Evolutionary conservation across 2,888 invertebrate species (phyloP).

Genomic region (Syrista parreyssii): DNA sequence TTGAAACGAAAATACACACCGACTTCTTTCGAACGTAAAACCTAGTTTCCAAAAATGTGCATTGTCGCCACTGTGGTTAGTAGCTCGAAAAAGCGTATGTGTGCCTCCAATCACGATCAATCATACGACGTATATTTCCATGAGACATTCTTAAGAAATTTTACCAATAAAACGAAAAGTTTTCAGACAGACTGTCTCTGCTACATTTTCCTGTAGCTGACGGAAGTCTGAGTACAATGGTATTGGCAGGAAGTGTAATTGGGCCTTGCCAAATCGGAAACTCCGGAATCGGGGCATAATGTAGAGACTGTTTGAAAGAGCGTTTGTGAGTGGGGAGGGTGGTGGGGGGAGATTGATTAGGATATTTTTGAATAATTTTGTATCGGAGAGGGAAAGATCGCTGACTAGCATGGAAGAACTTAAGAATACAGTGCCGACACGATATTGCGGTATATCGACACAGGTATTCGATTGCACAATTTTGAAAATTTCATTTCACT

Average conservation of each 20-base stretch:
- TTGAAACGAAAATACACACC: neutral
- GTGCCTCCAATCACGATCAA: neutral
- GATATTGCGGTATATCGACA: constrained; percentile 1
- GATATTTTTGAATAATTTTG: constrained; percentile 37
- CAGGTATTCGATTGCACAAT: neutral
- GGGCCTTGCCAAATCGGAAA: neutral
- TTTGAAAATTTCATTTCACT: neutral
- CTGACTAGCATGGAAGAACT: constrained; percentile 51
- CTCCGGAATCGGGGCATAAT: neutral
- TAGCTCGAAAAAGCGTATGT: neutral
- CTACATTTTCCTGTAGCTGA: neutral
- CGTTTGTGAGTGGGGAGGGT: neutral
- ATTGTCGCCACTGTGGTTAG: neutral
- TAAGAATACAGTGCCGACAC: constrained; percentile 25
- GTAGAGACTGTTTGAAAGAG: neutral
- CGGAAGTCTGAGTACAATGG: constrained; percentile 40
- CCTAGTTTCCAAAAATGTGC: neutral
- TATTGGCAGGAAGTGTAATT: neutral
- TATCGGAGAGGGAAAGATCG: constrained; percentile 53
- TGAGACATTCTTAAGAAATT: neutral
- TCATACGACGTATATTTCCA: neutral
- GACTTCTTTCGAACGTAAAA: neutral
- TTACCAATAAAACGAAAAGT: neutral
- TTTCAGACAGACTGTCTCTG: neutral
- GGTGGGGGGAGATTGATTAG: constrained; percentile 7